Base-by-base conservation (phyloP, 2,888 invertebrate species). In the Lepidocyrtoides sp. region DNA sequence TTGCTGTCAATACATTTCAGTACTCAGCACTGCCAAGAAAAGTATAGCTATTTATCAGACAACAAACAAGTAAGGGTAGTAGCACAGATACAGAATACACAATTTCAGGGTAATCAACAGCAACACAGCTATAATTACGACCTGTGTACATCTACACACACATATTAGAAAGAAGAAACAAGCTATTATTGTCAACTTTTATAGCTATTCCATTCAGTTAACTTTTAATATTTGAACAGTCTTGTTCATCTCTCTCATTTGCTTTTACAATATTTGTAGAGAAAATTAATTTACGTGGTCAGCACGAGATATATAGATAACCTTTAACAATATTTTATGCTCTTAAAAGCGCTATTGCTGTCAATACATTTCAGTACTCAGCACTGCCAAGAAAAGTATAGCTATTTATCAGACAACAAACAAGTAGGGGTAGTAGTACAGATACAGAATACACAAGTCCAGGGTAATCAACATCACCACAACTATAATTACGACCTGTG, bases 321-420 rank as follows among this genome's bases (percentile, higher is more conserved):
- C n/a, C n/a, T n/a, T n/a, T n/a, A n/a, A 75, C 63, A 44, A 57
- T 26, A 36, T 51, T 60, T 48, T 77, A 77, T 77, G 77, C 41
- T 72, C 87, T 60, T 60, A 60, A n/a, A n/a, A n/a, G 84, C 26
- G n/a, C 41, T 60, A 41, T 36, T 84, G 17, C 44, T 51, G 51
- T 2, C 12, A 7, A 48, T 69, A 4, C 26, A 12, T 82, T 82
- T 82, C 20, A 75, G 26, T 32, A 79, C n/a, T n/a, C n/a, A n/a
- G n/a, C n/a, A n/a, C n/a, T n/a, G n/a, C n/a, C n/a, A n/a, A n/a
- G 26, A 79, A 26, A 77, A 51, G 54, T 29, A 72, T 44, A 10
- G 41, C 17, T 3, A 20, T 72, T 44, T 41, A 41, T 72, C 17
- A 17, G n/a, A 17, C n/a, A 66, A 66, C 2, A 29, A 44, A 69